Conservation (phyloP, 1,140 invertebrate species). For the Drosophila rufa region DNA sequence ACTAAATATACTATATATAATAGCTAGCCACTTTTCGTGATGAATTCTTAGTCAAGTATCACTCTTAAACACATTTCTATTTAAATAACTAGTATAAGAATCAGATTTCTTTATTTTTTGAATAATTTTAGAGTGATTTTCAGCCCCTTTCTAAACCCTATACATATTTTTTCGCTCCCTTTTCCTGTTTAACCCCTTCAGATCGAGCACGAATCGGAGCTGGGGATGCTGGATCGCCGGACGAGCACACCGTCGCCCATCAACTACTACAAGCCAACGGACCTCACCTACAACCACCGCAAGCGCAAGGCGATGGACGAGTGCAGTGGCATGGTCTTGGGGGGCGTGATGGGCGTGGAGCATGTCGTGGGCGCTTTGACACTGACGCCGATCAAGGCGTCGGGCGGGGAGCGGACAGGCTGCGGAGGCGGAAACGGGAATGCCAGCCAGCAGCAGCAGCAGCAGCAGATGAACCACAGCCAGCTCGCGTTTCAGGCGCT, state of each 20-base stretch:
- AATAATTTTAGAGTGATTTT: neutral
- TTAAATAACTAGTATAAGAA: too few relatives aligned
- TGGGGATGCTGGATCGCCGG: conserved; percentile 72
- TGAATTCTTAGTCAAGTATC: too few relatives aligned
- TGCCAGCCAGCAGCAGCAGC: conserved; percentile 47
- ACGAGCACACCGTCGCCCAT: conserved; percentile 70
- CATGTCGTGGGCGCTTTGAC: conserved; percentile 70
- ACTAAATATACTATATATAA: neutral
- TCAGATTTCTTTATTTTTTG: too few relatives aligned
- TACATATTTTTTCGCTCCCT: neutral
- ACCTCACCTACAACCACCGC: conserved; percentile 70
- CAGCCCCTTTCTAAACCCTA: conserved; percentile 3
- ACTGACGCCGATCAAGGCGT: conserved; percentile 69
- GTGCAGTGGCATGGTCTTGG: conserved; percentile 36
- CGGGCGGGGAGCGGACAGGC: conserved; percentile 11
- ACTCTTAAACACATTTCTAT: too few relatives aligned
- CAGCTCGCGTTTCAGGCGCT: conserved; percentile 77
- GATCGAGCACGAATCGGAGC: conserved; percentile 78
- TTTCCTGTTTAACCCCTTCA: conserved; percentile 26
- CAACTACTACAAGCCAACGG: conserved; percentile 72
- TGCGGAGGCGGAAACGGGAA: conserved; percentile 7
- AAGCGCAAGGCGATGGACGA: conserved; percentile 72
- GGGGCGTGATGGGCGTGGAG: conserved; percentile 38
- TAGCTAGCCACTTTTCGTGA: too few relatives aligned
- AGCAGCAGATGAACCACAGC: conserved; percentile 69